These are phyloP conservation scores for Allacma fusca DNA, from an alignment of 2,888 invertebrate species.

Conservation along the genomic window DNA sequence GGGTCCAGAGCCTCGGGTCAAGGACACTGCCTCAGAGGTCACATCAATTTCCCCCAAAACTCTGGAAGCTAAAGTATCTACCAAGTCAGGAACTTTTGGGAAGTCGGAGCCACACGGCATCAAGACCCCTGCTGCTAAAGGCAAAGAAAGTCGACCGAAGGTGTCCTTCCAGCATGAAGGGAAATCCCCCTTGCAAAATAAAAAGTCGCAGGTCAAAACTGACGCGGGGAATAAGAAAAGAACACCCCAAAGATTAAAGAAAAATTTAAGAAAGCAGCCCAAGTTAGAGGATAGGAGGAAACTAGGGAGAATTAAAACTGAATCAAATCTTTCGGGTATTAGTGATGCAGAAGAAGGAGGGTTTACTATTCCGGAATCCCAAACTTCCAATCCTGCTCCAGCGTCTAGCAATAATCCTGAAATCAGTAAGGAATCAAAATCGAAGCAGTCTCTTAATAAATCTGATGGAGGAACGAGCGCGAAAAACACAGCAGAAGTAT, in stretches of 20 bases:
- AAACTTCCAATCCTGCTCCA: too few relatives aligned
- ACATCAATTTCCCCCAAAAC: neutral
- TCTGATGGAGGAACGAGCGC: too few relatives aligned
- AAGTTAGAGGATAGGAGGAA: neutral
- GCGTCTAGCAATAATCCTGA: too few relatives aligned
- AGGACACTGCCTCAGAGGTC: too few relatives aligned
- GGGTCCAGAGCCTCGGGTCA: too few relatives aligned
- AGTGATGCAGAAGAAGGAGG: constrained; percentile 2
- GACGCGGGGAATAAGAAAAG: neutral
- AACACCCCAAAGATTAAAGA: neutral
- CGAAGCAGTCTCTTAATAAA: too few relatives aligned
- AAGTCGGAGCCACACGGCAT: neutral
- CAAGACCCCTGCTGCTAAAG: neutral
- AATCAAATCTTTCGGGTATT: neutral
- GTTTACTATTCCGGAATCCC: too few relatives aligned
- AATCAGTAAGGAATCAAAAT: too few relatives aligned
- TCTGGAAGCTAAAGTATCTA: neutral
- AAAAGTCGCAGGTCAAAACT: neutral
- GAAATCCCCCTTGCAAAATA: neutral
- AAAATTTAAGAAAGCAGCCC: neutral
- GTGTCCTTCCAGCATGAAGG: neutral
- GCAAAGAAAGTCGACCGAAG: neutral
- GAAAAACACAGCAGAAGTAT: too few relatives aligned
- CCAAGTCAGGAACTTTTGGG: neutral
- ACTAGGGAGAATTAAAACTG: neutral